Percentiles rank a stretch among this genome's conserved stretches.
Conservation (phyloP, 2,797 vertebrate genomes). For the Naso thynnoides region DNA sequence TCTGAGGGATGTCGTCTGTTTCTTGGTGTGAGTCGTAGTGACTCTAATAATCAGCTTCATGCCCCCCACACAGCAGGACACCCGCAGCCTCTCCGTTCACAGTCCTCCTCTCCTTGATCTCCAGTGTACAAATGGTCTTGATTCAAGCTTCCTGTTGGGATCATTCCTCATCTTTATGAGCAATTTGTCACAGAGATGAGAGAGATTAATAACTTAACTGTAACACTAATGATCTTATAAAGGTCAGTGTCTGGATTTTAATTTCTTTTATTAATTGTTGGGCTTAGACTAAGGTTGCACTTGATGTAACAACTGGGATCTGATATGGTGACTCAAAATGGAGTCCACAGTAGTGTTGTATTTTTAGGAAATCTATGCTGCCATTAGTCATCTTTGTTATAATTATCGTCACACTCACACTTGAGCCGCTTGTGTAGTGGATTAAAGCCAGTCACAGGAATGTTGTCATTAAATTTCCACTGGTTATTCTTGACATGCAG, state of each 20-base stretch:
- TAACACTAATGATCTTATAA: slow-evolving; percentile 27
- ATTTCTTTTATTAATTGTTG: slow-evolving; percentile 15
- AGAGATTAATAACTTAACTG: not conserved
- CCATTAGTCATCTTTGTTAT: slow-evolving; percentile 17
- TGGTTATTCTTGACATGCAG: not conserved
- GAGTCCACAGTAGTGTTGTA: not conserved
- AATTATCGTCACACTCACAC: slow-evolving; percentile 9
- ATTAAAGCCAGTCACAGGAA: not conserved
- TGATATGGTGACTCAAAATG: not conserved
- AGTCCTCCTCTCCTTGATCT: not conserved
- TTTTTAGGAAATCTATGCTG: slow-evolving; percentile 21
- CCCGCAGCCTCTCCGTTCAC: slow-evolving; percentile 25
- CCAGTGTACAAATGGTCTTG: not conserved
- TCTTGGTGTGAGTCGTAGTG: slow-evolving; percentile 58
- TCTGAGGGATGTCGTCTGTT: slow-evolving; percentile 37
- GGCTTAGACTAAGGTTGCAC: not conserved
- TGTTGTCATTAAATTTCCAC: not conserved
- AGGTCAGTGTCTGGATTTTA: slow-evolving; percentile 15
- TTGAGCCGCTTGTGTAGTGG: slow-evolving; percentile 1
- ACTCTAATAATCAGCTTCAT: slow-evolving; percentile 47
- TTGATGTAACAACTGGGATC: slow-evolving; percentile 7
- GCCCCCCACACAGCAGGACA: slow-evolving; percentile 34
- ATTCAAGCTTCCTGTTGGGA: slow-evolving; percentile 11
- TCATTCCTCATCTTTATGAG: slow-evolving; percentile 24
- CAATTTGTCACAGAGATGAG: not conserved